Conservation (phyloP, 2,113 vertebrate genomes). For the Boulengeromyrus knoepffleri region DNA sequence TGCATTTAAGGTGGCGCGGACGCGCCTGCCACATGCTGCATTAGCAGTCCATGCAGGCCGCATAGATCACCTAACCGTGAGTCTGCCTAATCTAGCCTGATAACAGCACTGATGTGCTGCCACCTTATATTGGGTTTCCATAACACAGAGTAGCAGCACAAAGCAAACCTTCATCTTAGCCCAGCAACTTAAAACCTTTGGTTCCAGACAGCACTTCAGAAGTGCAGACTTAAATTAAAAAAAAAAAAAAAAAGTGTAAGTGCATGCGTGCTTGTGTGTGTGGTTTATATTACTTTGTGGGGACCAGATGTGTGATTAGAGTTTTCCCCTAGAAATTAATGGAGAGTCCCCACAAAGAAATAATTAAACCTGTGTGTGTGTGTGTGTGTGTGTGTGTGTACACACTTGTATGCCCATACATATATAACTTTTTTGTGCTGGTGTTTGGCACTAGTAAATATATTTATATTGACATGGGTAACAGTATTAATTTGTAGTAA, state of each 20-base stretch:
- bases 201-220: not conserved
- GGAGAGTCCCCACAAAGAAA: too few species aligned
- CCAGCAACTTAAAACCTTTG: slow-evolving; percentile 53
- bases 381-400: not conserved
- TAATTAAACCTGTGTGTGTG: too few species aligned
- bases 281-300: too few species aligned
- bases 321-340: too few species aligned
- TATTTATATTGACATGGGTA: not conserved
- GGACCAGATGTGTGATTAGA: too few species aligned
- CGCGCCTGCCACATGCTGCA: not conserved
- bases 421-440: not conserved
- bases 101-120: slow-evolving; percentile 57
- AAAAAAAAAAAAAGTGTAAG: too few species aligned
- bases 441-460: not conserved
- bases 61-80: slow-evolving; percentile 36
- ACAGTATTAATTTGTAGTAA: not conserved
- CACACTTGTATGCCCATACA: slow-evolving; percentile 1
- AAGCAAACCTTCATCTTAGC: slow-evolving; percentile 51
- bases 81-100: slow-evolving; percentile 55
- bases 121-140: slow-evolving; percentile 54
- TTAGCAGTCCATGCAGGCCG: slow-evolving; percentile 16
- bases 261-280: too few species aligned
- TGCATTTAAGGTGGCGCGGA: slow-evolving; percentile 9
- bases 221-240: not conserved
- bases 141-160: slow-evolving; percentile 55